phyloP scores from a whole-genome alignment of 2,797 vertebrate species.

The Pteronotus mesoamericanus region DNA sequence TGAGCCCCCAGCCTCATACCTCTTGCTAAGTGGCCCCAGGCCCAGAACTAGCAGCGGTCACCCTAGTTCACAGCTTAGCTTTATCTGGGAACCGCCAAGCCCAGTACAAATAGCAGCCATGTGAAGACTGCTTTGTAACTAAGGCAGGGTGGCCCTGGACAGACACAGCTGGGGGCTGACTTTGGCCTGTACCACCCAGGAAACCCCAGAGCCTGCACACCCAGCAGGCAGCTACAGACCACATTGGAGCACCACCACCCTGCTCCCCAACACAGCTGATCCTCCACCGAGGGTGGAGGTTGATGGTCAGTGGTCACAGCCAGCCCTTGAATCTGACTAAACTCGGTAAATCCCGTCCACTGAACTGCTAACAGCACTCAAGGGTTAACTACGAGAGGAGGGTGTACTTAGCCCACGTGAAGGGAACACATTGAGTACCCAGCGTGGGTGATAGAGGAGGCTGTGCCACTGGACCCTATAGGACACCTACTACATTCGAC shows the following conservation, averaged over 20 bases:
- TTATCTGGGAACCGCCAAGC: background rate
- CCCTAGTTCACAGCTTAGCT: background rate
- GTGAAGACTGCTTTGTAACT: background rate
- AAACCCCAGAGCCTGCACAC: background rate
- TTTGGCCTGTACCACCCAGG: background rate
- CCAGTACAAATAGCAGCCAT: background rate
- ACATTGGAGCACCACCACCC: background rate
- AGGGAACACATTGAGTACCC: background rate
- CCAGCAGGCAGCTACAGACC: background rate
- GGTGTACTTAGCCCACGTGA: background rate
- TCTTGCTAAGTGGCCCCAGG: background rate
- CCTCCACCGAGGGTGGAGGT: background rate
- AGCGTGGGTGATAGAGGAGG: background rate
- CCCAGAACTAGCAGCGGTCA: background rate
- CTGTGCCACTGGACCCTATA: background rate
- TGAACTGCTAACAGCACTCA: background rate
- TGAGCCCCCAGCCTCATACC: background rate
- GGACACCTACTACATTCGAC: background rate
- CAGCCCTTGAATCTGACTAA: background rate
- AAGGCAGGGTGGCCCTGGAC: background rate
- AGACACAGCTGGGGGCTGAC: background rate
- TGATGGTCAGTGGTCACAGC: background rate
- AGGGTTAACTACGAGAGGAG: background rate
- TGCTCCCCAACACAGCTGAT: background rate
- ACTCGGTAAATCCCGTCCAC: background rate